Base-by-base conservation (phyloP, 2,888 invertebrate genomes). In the Trachelus stipa region DNA sequence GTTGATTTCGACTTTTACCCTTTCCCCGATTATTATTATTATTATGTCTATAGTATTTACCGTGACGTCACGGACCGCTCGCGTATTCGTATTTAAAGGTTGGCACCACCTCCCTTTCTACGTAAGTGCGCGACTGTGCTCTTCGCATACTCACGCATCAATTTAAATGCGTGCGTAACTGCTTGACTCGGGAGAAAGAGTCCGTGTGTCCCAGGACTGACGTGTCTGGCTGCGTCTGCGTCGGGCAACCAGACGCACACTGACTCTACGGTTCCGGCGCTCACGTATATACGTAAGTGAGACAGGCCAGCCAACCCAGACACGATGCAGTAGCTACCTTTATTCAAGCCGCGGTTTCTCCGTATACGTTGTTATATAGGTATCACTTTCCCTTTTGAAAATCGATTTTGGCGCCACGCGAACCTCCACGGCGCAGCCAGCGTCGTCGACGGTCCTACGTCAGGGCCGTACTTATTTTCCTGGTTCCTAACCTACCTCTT, bases 341-440 rank as follows among this genome's bases (percentile, higher is more conserved):
- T 79, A 78, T 83, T 81, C 81, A 77, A 78, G 77, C 77, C 80
- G 81, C 78, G 75, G 73, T 78, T 81, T 79, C 81, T 81, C 79
- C 73, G 78, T 82, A 82, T 74, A 71, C 71, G 71, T 9, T 82
- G 82, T 85, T 85, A 84, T 85, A 82, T 83, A 85, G 84, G 83
- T 83, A 84, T 83, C 84, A 88, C 90, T 90, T 90, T 90, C 89
- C 88, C 88, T 90, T 90, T 90, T 88, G 83, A 86, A 85, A 88
- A 90, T 89, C 89, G 89, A 90, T 90, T 88, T 88, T 88, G 83
- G 85, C 86, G 85, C 87, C 85, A 85, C 84, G 73, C 79, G 79
- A 82, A 80, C 77, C 81, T 83, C 79, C 80, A 76, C 83, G 82
- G 79, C 81, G 79, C 79, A 82, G 83, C 83, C 85, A 82, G 85